phyloP scores from a whole-genome alignment of 2,888 invertebrate species.

The Mythimna impura region DNA sequence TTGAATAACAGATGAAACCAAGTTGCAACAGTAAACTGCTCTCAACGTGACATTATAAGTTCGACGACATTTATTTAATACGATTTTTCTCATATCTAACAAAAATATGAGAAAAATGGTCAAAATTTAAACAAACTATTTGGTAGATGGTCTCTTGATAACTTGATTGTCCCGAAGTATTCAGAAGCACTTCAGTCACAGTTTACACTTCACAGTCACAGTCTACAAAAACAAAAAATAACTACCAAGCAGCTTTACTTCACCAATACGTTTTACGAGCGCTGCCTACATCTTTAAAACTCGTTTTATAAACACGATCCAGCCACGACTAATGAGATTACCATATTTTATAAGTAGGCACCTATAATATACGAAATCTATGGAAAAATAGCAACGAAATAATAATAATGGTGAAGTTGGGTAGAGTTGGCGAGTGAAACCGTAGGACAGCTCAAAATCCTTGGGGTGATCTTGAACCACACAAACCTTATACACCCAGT shows the following conservation, averaged over 20 bases:
- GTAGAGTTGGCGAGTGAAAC: no score
- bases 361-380: neutral
- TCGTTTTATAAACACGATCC: conserved; percentile 24
- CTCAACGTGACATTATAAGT: no score
- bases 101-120: no score
- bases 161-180: neutral
- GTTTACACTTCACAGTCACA: conserved; percentile 2
- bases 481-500: no score
- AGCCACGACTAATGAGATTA: conserved; percentile 37
- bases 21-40: no score
- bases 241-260: neutral
- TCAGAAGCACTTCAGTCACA: neutral
- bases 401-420: no score
- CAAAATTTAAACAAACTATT: neutral
- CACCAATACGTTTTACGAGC: conserved; percentile 15
- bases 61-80: no score
- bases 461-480: no score
- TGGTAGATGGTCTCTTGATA: neutral
- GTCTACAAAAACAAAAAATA: conserved; percentile 10
- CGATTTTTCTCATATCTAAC: no score
- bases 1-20: no score
- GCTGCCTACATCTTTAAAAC: conserved; percentile 25
- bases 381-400: no score
- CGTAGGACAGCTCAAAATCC: no score
- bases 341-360: conserved; percentile 12